Evolutionary conservation across 2,888 invertebrate species (phyloP).

Genomic region (Antheraea assamensis): DNA sequence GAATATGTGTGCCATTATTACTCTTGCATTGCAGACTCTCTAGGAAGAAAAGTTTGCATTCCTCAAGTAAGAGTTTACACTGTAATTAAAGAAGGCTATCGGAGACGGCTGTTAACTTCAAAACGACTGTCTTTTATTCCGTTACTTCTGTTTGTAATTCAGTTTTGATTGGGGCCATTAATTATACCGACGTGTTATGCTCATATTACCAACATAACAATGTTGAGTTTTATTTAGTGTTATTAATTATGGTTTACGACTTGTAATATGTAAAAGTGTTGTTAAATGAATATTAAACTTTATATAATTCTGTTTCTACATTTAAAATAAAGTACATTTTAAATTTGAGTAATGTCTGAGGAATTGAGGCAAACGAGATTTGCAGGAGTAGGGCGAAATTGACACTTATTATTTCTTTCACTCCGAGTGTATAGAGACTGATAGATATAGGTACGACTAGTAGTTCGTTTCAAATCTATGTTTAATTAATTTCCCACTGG

Average conservation of each 20-base stretch:
- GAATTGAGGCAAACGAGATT: not conserved
- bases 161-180: not conserved
- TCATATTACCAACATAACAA: not conserved
- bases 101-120: not conserved
- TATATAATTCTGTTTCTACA: not conserved
- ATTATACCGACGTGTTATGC: not conserved
- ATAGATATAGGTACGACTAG: too few relatives aligned
- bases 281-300: not conserved
- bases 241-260: not conserved
- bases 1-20: too few relatives aligned
- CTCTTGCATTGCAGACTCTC: too few relatives aligned
- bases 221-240: not conserved
- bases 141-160: not conserved
- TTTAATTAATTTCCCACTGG: not conserved
- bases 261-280: not conserved
- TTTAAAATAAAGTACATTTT: not conserved
- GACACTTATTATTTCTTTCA: not conserved
- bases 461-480: too few relatives aligned
- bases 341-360: not conserved
- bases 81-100: too few relatives aligned
- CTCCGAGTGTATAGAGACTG: not conserved
- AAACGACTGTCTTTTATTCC: not conserved
- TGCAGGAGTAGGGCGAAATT: not conserved
- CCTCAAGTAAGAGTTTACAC: too few relatives aligned
- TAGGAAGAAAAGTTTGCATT: too few relatives aligned